Conservation (phyloP, 2,797 vertebrate genomes). For the Cyprinodon diabolis region DNA sequence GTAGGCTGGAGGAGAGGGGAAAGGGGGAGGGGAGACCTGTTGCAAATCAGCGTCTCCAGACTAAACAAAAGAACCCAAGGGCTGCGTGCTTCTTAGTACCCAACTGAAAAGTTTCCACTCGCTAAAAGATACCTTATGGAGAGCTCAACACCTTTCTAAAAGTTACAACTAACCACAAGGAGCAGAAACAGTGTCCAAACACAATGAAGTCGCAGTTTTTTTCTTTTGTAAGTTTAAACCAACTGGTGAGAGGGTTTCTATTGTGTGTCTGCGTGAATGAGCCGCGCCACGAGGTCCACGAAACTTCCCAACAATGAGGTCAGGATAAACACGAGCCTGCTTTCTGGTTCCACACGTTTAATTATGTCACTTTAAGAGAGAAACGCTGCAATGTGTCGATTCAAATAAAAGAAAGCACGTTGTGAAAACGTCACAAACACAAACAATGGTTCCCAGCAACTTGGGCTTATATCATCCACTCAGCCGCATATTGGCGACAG, state of each 20-base stretch:
- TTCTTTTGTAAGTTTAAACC: conserved; percentile 49
- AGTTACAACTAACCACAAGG: background rate
- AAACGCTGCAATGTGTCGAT: background rate
- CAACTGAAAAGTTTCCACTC: conserved; percentile 64
- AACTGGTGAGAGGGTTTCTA: conserved; percentile 69
- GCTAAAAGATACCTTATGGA: conserved; percentile 11
- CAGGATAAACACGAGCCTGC: conserved; percentile 66
- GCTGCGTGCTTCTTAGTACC: conserved; percentile 72
- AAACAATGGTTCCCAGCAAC: background rate
- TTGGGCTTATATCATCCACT: background rate
- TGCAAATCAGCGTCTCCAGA: conserved; percentile 86
- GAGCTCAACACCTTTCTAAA: conserved; percentile 2
- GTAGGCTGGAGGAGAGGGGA: conserved; percentile 61
- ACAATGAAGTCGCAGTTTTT: conserved; percentile 5
- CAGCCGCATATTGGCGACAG: background rate
- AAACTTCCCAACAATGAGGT: conserved; percentile 80
- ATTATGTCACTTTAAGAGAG: fast-evolving
- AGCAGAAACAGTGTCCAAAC: background rate
- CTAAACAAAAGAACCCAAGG: conserved; percentile 85
- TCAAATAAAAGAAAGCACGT: background rate
- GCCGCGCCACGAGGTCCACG: conserved; percentile 82
- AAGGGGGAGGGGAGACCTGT: conserved; percentile 83
- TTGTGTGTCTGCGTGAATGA: conserved; percentile 60
- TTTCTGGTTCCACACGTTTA: conserved; percentile 14
- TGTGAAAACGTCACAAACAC: conserved; percentile 16